These are phyloP conservation scores for Prionailurus viverrinus DNA, from an alignment of 2,113 vertebrate species.

Conservation along the genomic window DNA sequence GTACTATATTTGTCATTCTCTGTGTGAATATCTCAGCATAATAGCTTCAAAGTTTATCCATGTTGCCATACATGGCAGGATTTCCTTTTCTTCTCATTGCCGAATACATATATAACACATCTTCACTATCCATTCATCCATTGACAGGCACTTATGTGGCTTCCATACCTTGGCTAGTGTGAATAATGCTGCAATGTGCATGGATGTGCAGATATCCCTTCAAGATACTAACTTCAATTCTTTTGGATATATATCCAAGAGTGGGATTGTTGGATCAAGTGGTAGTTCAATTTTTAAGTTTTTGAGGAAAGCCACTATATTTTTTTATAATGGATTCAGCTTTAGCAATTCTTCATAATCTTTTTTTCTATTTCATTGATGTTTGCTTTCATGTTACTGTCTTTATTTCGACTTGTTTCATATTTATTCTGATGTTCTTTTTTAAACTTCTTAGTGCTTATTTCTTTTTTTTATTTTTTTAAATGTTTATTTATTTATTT, in stretches of 20 bases:
- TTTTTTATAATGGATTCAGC: not conserved
- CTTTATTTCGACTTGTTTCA: not conserved
- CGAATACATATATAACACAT: not conserved
- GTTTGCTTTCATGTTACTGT: slow-evolving; percentile 37
- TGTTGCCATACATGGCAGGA: not conserved
- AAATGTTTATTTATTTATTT: too few relatives aligned
- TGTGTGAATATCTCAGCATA: not conserved
- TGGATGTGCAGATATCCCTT: not conserved
- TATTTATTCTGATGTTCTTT: slow-evolving; percentile 50
- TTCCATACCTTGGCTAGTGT: not conserved
- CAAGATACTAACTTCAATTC: not conserved
- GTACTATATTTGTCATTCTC: not conserved
- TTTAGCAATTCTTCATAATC: not conserved
- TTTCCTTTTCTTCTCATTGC: not conserved
- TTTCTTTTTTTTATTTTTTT: not conserved
- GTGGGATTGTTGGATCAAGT: not conserved
- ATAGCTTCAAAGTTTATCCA: not conserved
- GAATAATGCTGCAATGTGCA: not conserved
- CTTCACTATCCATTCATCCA: not conserved
- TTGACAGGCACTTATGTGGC: not conserved
- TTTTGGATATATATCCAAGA: not conserved
- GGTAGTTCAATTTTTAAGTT: not conserved
- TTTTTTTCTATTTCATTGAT: slow-evolving; percentile 26
- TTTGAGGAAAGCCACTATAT: not conserved
- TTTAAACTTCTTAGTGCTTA: not conserved